These are phyloP conservation scores for Philereme vetulata DNA, from an alignment of 2,888 invertebrate genomes.

Conservation along the genomic window DNA sequence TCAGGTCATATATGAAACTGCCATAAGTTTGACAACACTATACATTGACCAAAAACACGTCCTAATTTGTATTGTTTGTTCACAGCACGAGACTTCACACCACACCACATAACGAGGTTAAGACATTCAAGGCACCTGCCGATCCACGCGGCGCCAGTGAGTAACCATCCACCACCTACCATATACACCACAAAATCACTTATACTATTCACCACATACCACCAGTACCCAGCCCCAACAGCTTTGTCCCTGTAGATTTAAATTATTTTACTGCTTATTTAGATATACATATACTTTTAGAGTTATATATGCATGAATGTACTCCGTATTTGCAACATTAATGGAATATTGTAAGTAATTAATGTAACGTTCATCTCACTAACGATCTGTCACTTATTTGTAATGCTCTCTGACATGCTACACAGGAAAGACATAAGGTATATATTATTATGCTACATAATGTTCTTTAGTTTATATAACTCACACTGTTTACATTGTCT, in stretches of 20 bases:
- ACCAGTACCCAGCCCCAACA: conserved; percentile 54
- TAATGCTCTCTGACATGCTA: conserved; percentile 38
- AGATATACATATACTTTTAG: conserved; percentile 24
- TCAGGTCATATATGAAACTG: too few species aligned
- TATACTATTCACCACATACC: conserved; percentile 33
- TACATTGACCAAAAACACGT: not conserved
- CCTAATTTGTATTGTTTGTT: conserved; percentile 38
- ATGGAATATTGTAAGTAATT: conserved; percentile 24
- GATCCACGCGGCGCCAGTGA: conserved; percentile 68
- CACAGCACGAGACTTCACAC: conserved; percentile 69
- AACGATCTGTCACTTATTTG: conserved; percentile 36
- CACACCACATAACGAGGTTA: conserved; percentile 75
- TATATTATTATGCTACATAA: conserved; percentile 5
- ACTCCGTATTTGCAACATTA: conserved; percentile 31
- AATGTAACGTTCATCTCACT: conserved; percentile 26
- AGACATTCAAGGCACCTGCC: conserved; percentile 72
- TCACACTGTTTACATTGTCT: conserved; percentile 3
- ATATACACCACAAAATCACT: conserved; percentile 22
- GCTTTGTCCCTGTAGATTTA: conserved; percentile 72
- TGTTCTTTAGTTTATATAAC: not conserved
- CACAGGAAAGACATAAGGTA: conserved; percentile 42
- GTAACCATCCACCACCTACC: conserved; percentile 46
- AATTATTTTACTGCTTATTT: conserved; percentile 69
- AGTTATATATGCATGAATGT: conserved; percentile 39
- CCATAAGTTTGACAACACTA: too few species aligned